phyloP scores from a whole-genome alignment of 2,113 vertebrate genomes.

The Climacteris rufus region DNA sequence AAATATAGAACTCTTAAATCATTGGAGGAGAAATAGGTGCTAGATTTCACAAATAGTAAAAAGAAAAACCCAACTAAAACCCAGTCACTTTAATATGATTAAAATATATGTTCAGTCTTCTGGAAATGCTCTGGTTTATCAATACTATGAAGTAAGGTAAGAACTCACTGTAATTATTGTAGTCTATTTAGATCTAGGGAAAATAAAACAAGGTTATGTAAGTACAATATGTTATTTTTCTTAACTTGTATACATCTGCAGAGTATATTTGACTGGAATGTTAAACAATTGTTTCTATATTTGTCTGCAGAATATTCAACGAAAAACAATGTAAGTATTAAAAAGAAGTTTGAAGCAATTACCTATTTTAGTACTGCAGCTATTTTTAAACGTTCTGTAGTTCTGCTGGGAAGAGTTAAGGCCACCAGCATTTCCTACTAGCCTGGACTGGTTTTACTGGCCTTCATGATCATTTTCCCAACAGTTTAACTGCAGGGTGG shows the following conservation, averaged over 20 bases:
- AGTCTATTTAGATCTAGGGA: neutral
- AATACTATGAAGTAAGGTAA: neutral
- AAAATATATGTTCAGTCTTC: neutral
- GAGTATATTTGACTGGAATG: constrained; percentile 98
- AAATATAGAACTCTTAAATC: neutral
- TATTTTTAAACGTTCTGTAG: neutral
- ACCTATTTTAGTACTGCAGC: neutral
- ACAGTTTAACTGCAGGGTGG: neutral
- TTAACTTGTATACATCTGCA: constrained; percentile 89
- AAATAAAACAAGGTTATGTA: constrained; percentile 7
- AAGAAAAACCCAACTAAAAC: neutral
- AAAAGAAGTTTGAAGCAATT: neutral
- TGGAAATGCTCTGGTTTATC: neutral
- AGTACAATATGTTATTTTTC: constrained; percentile 50
- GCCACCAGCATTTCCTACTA: neutral
- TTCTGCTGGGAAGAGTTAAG: neutral
- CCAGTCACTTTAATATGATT: neutral
- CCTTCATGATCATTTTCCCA: neutral
- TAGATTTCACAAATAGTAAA: neutral
- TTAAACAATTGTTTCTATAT: constrained; percentile 96
- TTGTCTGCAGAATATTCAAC: constrained; percentile 95
- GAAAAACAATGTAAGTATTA: constrained; percentile 90
- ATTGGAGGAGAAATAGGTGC: neutral
- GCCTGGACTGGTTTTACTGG: neutral
- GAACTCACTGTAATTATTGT: neutral